Evolutionary conservation across 2,113 vertebrate genomes (phyloP).

Genomic region (Corapipo altera): DNA sequence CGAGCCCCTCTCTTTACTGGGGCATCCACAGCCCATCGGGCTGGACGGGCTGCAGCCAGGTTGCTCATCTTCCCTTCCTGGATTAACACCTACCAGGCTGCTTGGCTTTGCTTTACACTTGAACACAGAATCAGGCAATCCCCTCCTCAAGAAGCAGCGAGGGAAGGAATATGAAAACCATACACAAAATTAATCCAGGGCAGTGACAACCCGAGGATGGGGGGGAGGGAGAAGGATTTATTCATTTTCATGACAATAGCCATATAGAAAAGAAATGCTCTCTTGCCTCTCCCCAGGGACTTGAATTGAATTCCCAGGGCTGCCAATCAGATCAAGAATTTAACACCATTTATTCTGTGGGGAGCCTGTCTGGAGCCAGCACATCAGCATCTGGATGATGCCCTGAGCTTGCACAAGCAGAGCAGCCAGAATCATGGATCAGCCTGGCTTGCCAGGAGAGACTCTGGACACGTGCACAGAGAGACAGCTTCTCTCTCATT

Average conservation of each 20-base stretch:
- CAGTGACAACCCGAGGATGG: slow-evolving; percentile 28
- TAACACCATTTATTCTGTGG: slow-evolving; percentile 56
- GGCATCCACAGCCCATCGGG: background rate
- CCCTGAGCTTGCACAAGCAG: background rate
- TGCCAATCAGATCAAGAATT: slow-evolving; percentile 70
- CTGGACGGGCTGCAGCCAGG: background rate
- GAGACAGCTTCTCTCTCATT: background rate
- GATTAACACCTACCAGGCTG: background rate
- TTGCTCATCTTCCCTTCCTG: background rate
- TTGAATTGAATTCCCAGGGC: slow-evolving; percentile 60
- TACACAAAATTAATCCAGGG: slow-evolving; percentile 29
- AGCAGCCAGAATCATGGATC: background rate
- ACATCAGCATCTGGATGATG: slow-evolving; percentile 43
- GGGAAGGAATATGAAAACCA: background rate
- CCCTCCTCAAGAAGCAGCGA: background rate
- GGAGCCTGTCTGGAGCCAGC: slow-evolving; percentile 49
- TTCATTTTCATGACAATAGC: slow-evolving; percentile 68
- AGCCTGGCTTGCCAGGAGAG: background rate
- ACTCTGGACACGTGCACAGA: background rate
- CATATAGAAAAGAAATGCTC: slow-evolving; percentile 53
- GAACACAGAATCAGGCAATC: background rate
- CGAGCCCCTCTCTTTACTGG: background rate
- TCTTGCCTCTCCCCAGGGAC: slow-evolving; percentile 43
- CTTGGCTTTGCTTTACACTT: background rate
- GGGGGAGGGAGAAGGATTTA: slow-evolving; percentile 27